These are phyloP conservation scores for Lytechinus variegatus DNA, from an alignment of 35 echinoderm and acorn worm genomes.

Conservation along the genomic window DNA sequence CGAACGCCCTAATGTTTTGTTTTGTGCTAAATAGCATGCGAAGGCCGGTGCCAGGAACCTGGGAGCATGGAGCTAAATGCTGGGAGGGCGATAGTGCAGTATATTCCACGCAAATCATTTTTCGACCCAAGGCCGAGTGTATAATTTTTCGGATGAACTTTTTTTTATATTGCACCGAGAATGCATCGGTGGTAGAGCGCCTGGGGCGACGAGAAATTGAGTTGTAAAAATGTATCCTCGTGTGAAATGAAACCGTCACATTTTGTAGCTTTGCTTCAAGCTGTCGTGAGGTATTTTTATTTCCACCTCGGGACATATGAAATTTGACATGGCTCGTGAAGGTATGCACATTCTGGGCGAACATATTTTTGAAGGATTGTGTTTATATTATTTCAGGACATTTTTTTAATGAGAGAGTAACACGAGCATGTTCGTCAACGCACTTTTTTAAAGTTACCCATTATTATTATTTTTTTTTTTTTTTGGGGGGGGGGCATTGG, in stretches of 20 bases:
- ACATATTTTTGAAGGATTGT: background rate
- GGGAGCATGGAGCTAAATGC: no score
- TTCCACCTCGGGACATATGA: background rate
- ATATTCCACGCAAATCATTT: background rate
- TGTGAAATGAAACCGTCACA: background rate
- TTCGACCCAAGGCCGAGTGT: background rate
- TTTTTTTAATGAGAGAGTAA: background rate
- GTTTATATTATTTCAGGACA: background rate
- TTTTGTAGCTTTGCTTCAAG: background rate
- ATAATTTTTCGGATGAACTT: background rate
- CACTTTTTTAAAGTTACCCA: no score
- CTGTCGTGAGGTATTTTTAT: conserved; percentile 1
- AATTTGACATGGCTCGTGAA: background rate
- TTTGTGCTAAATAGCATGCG: background rate
- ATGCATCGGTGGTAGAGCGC: background rate
- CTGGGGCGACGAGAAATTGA: background rate
- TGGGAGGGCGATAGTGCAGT: background rate
- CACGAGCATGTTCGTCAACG: no score
- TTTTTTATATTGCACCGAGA: background rate
- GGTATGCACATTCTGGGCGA: background rate
- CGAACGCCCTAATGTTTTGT: conserved; percentile 1
- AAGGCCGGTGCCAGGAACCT: background rate
- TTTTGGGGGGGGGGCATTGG: no score
- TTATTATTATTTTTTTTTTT: no score
- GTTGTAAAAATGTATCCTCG: conserved; percentile 13